Percentiles rank a stretch among this genome's conserved stretches.
These are phyloP conservation scores for Sparidentex hasta DNA, from an alignment of 2,797 vertebrate species.

Conservation along the genomic window DNA sequence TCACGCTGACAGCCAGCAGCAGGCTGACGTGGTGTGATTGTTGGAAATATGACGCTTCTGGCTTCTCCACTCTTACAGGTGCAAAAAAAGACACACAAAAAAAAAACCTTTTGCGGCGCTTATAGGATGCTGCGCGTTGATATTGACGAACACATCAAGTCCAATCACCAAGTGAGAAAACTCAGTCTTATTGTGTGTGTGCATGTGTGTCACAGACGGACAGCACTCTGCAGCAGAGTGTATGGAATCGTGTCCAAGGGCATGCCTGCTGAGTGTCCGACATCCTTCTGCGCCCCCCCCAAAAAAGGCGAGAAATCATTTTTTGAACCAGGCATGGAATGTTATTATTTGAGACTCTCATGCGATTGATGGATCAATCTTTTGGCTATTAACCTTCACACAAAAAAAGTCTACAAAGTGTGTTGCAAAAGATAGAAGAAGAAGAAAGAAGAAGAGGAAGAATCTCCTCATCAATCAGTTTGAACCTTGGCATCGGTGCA, in stretches of 20 bases:
- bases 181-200: slow-evolving; percentile 32
- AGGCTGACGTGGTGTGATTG: slow-evolving; percentile 10
- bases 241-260: slow-evolving; percentile 50
- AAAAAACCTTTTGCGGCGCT: slow-evolving; percentile 39
- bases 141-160: slow-evolving; percentile 70
- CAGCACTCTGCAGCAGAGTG: slow-evolving; percentile 50
- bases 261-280: slow-evolving; percentile 44
- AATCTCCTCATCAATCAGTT: slow-evolving; percentile 48
- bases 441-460: no score
- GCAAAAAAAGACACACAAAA: no score
- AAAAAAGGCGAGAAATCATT: slow-evolving; percentile 49
- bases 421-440: background rate
- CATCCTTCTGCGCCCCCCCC: slow-evolving; percentile 15
- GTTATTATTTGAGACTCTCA: slow-evolving; percentile 44
- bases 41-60: slow-evolving; percentile 35
- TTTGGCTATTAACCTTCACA: slow-evolving; percentile 56
- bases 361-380: slow-evolving; percentile 35
- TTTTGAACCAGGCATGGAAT: slow-evolving; percentile 48
- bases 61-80: slow-evolving; percentile 59
- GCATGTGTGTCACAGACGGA: slow-evolving; percentile 19
- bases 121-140: slow-evolving; percentile 53
- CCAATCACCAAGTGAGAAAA: slow-evolving; percentile 69
- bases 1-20: background rate
- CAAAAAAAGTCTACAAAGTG: slow-evolving; percentile 31
- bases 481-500: slow-evolving; percentile 26